Conservation (phyloP, 1,140 invertebrate species). For the Arctopsyche grandis region DNA sequence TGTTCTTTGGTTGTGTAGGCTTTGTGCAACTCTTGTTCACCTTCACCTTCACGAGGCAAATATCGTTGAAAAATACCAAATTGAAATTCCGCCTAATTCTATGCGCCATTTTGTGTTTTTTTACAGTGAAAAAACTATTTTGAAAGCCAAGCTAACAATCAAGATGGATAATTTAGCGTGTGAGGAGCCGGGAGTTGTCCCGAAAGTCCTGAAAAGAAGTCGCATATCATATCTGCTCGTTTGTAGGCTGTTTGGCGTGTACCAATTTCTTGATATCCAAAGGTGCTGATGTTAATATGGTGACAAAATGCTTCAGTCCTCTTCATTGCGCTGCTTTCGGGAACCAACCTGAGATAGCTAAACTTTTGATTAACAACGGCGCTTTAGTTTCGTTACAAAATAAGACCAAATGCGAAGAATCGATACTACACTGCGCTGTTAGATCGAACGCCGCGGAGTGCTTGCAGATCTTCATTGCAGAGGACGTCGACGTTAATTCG, state of each 20-base stretch:
- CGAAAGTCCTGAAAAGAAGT: slow-evolving; percentile 53
- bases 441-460: slow-evolving; percentile 79
- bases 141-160: background rate
- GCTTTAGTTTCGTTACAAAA: slow-evolving; percentile 70
- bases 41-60: slow-evolving; percentile 32
- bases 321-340: slow-evolving; percentile 85
- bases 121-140: slow-evolving; percentile 29
- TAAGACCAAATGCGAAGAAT: slow-evolving; percentile 75
- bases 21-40: slow-evolving; percentile 2
- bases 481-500: slow-evolving; percentile 72
- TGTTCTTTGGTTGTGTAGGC: background rate
- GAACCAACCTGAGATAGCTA: slow-evolving; percentile 77
- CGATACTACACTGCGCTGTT: slow-evolving; percentile 81
- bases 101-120: slow-evolving; percentile 2
- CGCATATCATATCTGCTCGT: slow-evolving; percentile 74
- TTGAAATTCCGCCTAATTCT: background rate
- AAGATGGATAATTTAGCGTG: slow-evolving; percentile 62
- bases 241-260: slow-evolving; percentile 79
- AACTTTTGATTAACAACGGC: slow-evolving; percentile 75
- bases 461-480: slow-evolving; percentile 76
- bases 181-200: slow-evolving; percentile 57
- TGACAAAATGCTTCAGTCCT: slow-evolving; percentile 75
- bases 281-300: slow-evolving; percentile 74
- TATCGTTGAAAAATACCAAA: too few relatives aligned
- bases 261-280: slow-evolving; percentile 74